phyloP scores from a whole-genome alignment of 1,140 invertebrate species.

The silkworm (Bombyx mori) region DNA sequence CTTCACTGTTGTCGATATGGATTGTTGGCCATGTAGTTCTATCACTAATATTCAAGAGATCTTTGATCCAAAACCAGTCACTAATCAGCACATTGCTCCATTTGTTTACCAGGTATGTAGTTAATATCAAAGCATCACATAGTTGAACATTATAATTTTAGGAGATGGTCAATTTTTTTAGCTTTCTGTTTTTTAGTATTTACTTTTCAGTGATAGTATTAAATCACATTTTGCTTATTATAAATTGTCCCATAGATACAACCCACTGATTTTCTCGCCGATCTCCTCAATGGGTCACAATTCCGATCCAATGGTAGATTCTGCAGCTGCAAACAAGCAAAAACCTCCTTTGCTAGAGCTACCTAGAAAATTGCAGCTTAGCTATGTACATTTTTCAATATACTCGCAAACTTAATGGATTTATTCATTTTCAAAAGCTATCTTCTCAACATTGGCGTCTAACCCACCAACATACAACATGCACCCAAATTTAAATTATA shows the following conservation, averaged over 20 bases:
- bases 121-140: neutral
- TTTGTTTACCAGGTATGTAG: conserved; percentile 57
- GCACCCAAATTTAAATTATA: neutral
- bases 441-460: no score
- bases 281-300: no score
- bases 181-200: neutral
- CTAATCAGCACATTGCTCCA: conserved; percentile 45
- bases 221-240: no score
- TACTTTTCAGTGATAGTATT: neutral
- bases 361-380: no score
- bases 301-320: no score
- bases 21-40: conserved; percentile 83
- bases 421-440: no score
- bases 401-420: no score
- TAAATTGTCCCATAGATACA: no score
- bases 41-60: conserved; percentile 72
- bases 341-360: no score
- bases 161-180: neutral
- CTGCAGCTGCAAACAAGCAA: no score
- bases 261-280: no score
- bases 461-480: neutral
- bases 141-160: neutral
- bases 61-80: conserved; percentile 56
- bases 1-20: conserved; percentile 79
- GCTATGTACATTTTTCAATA: no score